Base-by-base conservation (phyloP, 1,140 invertebrate species). In the Micrasema minimum region DNA sequence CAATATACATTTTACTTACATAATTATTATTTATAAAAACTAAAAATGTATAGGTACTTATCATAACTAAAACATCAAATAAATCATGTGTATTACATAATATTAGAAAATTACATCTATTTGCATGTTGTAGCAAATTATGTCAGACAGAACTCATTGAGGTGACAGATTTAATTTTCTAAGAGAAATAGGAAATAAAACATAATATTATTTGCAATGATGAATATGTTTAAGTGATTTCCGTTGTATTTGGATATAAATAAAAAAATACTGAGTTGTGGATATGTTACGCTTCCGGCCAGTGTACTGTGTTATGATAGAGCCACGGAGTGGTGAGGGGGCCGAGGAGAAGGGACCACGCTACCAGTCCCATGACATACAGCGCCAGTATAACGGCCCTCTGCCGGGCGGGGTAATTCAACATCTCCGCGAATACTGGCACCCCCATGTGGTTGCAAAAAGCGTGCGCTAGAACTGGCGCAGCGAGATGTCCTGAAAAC, bases 381-480 rank as follows among this genome's bases (percentile, higher is more conserved):
- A 91, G 80, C 35, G 78, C 78, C 23, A 90, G 81, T 1, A 92
- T 85, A 6, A 91, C 80, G 10, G 88, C 81, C 65, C 88, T 86
- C 75, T 93, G 88, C 5, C 87, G 85, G 23, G 88, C 83, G 62
- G 89, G 86, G 77, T 92, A 91, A 18, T 88, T 86, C 45, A 88
- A 79, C 2, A 97, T 85, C 79, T 96, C 94, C 2, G 85, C 85
- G 72, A 98, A 87, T 79, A 97, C 93, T 0, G 96, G 96, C 77
- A 98, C 92, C 22, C 96, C 96, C 93, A 98, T 97, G 79, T 95
- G 92, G 83, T 98, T 98, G 81, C 96, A 98, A 80, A 98, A 97
- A 2, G 94, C 91, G 80, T 98, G 96, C 5, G 90, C 95, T 10
- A 95, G 79, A 72, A 97, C 89, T n/a, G 94, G 92, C 9, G 95